These are phyloP conservation scores for Ophonus ardosiacus DNA, from an alignment of 2,888 invertebrate genomes.

Conservation along the genomic window DNA sequence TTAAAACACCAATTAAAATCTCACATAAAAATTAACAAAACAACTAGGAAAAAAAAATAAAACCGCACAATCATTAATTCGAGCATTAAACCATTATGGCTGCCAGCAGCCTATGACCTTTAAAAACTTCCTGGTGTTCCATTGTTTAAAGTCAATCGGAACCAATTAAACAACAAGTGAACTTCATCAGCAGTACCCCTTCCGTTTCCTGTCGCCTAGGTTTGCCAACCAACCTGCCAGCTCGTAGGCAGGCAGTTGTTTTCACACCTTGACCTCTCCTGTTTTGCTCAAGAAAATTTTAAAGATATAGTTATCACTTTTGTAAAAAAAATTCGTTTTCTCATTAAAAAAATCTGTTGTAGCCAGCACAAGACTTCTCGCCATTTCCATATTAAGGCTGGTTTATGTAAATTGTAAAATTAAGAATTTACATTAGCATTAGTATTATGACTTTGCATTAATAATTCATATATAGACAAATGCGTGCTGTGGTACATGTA, in stretches of 20 bases:
- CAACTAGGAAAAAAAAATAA: slow-evolving; percentile 15
- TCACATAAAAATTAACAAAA: slow-evolving; percentile 19
- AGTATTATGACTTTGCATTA: too few relatives aligned
- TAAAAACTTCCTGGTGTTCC: slow-evolving; percentile 44
- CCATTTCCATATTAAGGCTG: too few relatives aligned
- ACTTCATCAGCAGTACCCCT: slow-evolving; percentile 45
- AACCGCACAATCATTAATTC: slow-evolving; percentile 33
- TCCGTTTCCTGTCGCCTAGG: slow-evolving; percentile 29
- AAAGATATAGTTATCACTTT: background rate
- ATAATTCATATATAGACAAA: too few relatives aligned
- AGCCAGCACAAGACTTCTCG: too few relatives aligned
- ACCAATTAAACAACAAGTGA: slow-evolving; percentile 57
- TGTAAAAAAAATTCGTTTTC: too few relatives aligned
- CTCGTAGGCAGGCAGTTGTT: background rate
- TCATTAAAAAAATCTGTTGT: too few relatives aligned
- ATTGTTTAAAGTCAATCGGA: slow-evolving; percentile 57
- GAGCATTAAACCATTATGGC: slow-evolving; percentile 1
- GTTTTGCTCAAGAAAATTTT: background rate
- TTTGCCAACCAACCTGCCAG: background rate
- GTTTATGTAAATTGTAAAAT: too few relatives aligned
- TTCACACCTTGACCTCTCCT: background rate
- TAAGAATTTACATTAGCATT: too few relatives aligned
- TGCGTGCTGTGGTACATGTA: too few relatives aligned
- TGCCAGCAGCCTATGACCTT: background rate
- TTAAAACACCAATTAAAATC: slow-evolving; percentile 20